Evolutionary conservation across 2,113 vertebrate species (phyloP), one percentile per base, ranked within the genome.

Genomic region (Brachyhypopomus gauderio): DNA sequence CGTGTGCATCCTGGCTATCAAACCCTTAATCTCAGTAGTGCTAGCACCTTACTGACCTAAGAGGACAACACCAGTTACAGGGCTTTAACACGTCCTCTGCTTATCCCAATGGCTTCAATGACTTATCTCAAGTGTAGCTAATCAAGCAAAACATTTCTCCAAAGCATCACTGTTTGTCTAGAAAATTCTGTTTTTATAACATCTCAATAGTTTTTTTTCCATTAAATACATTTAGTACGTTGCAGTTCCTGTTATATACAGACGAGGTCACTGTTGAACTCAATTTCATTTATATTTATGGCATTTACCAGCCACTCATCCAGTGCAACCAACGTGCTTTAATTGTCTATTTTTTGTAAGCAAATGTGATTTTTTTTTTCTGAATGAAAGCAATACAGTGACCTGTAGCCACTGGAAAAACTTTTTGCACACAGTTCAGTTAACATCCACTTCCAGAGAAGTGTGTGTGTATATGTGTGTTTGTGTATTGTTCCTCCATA

Each of bases 241-340:
- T 71, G 64, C 72, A 79, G 22, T 79, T 55, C 69, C 45, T 72
- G 34, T 72, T 64, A 63, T 66, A 76, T 71, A 63, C 84, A 82
- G 38, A 12, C 20, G 80, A 64, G 56, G 80, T 77, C 84, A 75
- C 75, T 85, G 66, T 82, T 85, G 76, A 73, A 62, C 80, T 62
- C 17, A 7, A 19, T 55, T 17, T 14, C 25, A 20, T 34, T 36
- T 58, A 58, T 27, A 56, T n/a, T 52, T 52, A 52, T 52, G 45
- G 45, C 45, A 52, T 52, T 52, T 52, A 52, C 8, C 9, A 14
- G 9, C 0, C 8, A 52, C 45, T 52, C 45, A 14, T 52, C 45
- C 45, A 52, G 12, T 14, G 45, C 11, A 14, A 52, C 45, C 9
- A 14, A 52, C 1, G 12, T 1, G 12, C 12, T 14, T 52, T 52